Evolutionary conservation across 2,113 vertebrate species (phyloP), one percentile per base, ranked within the genome.

Genomic region (Grammomys dolichurus): DNA sequence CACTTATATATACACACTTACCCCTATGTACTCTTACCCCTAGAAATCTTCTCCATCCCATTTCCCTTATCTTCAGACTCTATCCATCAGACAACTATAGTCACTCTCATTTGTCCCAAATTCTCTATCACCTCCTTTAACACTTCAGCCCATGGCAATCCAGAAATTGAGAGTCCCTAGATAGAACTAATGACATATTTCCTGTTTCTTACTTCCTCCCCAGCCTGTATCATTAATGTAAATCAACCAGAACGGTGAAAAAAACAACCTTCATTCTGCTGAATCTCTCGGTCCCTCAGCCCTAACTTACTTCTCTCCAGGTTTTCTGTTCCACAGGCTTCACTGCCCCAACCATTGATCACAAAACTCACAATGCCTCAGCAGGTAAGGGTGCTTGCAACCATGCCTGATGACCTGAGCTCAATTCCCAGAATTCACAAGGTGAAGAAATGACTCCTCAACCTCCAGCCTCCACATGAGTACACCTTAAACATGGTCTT

Each of bases 41-140:
- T 60, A 88, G 90, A 10, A 84, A 7, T 76, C 60, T 87, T 73
- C 56, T 89, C 80, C 11, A 58, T 9, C 11, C 58, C 82, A 48
- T 78, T 78, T 54, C 46, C 84, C 56, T 94, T 56, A 54, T 56
- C 72, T 70, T 92, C 88, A 72, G 26, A 78, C 69, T 96, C 51
- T 63, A 73, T 40, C 92, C 76, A 88, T 73, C 48, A 36, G 48
- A 95, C n/a, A 96, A 84, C 87, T 80, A 91, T 9, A 92, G 51
- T 14, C 58, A 84, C 63, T 89, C 80, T 43, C 13, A 65, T 12
- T 89, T 82, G 87, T n/a, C 63, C 70, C 31, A 12, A 40, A 31
- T 58, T 69, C 63, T 78, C 77, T 31, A 72, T 33, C 31, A 73
- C 40, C 28, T 33, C 22, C 78, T 20, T 87, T 19, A 96, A 87